Evolutionary conservation across 2,797 vertebrate genomes (phyloP).

Genomic region (Myripristis jacobus): DNA sequence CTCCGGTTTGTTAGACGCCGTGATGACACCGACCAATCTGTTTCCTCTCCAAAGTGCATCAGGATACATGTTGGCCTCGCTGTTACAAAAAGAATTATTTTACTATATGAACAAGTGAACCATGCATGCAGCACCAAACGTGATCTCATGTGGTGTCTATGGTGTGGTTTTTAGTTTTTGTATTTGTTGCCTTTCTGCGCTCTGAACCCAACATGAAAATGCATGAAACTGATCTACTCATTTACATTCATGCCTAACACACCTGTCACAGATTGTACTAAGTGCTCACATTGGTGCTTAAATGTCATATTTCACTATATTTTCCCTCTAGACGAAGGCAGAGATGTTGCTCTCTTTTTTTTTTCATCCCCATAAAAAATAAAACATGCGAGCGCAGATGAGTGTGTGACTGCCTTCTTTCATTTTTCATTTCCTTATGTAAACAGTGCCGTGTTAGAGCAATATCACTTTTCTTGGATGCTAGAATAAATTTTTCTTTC

Average conservation of each 20-base stretch:
- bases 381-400: conserved; percentile 24
- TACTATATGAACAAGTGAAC: not conserved
- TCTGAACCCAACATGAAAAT: conserved; percentile 39
- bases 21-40: not conserved
- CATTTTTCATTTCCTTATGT: conserved; percentile 76
- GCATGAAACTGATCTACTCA: conserved; percentile 49
- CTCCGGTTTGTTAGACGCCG: not conserved
- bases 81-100: not conserved
- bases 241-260: conserved; percentile 59
- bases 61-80: not conserved
- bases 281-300: conserved; percentile 55
- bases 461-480: conserved; percentile 70
- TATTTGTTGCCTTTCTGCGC: conserved; percentile 27
- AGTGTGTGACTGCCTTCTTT: conserved; percentile 70
- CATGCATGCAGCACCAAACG: not conserved
- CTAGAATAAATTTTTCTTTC: conserved; percentile 71
- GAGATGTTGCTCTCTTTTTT: conserved; percentile 57
- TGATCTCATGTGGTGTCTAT: conserved; percentile 5
- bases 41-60: not conserved
- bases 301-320: conserved; percentile 66
- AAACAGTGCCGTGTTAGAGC: conserved; percentile 71
- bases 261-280: conserved; percentile 65
- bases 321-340: conserved; percentile 53
- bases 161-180: conserved; percentile 21
- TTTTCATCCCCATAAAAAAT: conserved; percentile 51